These are phyloP conservation scores for Graptemys geographica DNA, from an alignment of 2,797 vertebrate genomes.

Conservation along the genomic window DNA sequence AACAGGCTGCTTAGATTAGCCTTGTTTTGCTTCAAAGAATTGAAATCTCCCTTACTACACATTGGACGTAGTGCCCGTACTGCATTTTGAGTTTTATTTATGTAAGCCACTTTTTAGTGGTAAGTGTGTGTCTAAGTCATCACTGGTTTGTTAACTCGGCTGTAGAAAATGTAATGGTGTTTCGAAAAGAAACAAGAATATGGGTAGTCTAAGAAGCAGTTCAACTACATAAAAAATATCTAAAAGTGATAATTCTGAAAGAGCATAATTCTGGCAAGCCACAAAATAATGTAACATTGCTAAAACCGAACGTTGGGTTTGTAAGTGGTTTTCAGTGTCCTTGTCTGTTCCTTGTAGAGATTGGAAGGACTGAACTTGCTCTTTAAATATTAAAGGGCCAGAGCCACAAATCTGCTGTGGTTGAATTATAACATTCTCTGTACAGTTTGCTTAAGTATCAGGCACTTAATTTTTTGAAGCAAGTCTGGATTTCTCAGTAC, in stretches of 20 bases:
- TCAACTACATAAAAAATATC: rapidly evolving
- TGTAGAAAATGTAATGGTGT: not conserved
- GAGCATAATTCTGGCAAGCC: not conserved
- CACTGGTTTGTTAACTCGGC: not conserved
- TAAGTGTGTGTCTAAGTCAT: rapidly evolving
- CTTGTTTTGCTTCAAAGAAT: not conserved
- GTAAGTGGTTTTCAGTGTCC: slow-evolving; percentile 46
- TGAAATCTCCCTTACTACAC: not conserved
- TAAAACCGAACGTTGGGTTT: not conserved
- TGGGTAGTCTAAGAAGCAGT: not conserved
- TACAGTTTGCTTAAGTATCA: not conserved
- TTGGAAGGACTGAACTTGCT: not conserved
- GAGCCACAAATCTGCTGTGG: slow-evolving; percentile 5
- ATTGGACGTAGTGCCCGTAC: not conserved
- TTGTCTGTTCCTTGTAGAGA: not conserved
- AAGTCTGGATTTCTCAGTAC: slow-evolving; percentile 21
- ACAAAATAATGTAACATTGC: not conserved
- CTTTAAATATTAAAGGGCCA: slow-evolving; percentile 63
- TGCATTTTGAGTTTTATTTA: not conserved
- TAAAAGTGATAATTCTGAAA: not conserved
- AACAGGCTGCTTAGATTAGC: rapidly evolving
- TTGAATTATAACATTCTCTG: slow-evolving; percentile 3
- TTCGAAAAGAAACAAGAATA: not conserved
- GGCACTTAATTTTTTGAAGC: slow-evolving; percentile 3
- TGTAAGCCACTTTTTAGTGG: not conserved